phyloP scores from a whole-genome alignment of 2,888 invertebrate genomes.

The Phengaris alcon region DNA sequence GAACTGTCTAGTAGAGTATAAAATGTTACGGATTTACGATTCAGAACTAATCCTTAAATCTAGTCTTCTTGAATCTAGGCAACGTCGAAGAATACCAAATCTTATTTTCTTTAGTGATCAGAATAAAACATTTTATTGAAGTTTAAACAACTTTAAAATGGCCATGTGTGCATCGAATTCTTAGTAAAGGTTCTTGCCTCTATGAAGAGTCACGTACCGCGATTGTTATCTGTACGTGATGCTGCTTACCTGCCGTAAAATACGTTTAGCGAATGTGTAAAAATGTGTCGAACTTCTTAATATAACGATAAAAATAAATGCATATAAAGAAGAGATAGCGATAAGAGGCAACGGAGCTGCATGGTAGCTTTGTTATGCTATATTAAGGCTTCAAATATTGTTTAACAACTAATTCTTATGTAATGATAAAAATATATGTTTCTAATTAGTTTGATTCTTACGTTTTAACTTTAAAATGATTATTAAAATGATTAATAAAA shows the following conservation, averaged over 20 bases:
- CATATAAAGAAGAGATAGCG: neutral
- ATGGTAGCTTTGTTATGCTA: neutral
- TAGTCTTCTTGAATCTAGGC: neutral
- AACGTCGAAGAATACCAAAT: neutral
- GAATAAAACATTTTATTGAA: conserved; percentile 7
- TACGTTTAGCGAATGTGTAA: conserved; percentile 4
- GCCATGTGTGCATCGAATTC: conserved; percentile 29
- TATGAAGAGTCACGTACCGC: conserved; percentile 35
- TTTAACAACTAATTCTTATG: too few species aligned
- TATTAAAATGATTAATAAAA: too few species aligned
- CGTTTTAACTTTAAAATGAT: too few species aligned
- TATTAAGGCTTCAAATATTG: neutral
- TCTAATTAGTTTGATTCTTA: too few species aligned
- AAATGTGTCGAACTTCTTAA: neutral
- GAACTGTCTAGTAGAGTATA: too few species aligned
- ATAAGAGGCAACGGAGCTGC: neutral
- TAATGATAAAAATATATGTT: too few species aligned
- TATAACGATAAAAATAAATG: neutral
- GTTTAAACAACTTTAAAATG: conserved; percentile 25
- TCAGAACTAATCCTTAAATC: neutral
- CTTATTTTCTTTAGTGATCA: neutral
- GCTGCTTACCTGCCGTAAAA: conserved; percentile 17
- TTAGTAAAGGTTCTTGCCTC: conserved; percentile 29
- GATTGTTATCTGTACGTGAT: conserved; percentile 35
- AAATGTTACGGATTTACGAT: neutral